Evolutionary conservation across 2,888 invertebrate species (phyloP).

Genomic region (Aphelenchoides bicaudatus): DNA sequence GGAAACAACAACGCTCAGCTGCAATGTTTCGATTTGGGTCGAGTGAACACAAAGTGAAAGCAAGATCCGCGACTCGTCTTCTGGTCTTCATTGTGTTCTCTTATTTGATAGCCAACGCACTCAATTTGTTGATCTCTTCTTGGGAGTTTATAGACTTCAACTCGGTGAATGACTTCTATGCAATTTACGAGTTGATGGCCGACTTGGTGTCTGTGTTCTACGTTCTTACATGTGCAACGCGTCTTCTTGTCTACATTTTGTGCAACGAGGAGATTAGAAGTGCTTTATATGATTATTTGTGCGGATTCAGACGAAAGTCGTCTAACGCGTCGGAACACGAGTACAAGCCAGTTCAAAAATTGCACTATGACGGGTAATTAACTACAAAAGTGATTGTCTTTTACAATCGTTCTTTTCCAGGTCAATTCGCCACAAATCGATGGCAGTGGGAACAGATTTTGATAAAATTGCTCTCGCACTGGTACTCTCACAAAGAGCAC

Average conservation of each 20-base stretch:
- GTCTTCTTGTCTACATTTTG: constrained; percentile 48
- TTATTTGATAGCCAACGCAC: constrained; percentile 50
- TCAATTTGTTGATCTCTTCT: constrained; percentile 53
- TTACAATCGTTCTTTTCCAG: too few relatives aligned
- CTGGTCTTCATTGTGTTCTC: constrained; percentile 57
- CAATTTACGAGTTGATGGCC: constrained; percentile 51
- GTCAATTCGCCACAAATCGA: neutral
- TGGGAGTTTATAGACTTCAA: constrained; percentile 55
- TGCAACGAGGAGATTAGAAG: constrained; percentile 50
- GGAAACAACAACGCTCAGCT: constrained; percentile 52
- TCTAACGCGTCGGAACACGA: constrained; percentile 13
- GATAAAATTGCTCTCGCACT: constrained; percentile 55
- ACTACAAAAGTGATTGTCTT: too few relatives aligned
- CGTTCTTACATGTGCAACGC: constrained; percentile 53
- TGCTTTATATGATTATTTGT: constrained; percentile 28
- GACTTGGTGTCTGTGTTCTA: constrained; percentile 55
- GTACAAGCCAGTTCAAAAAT: constrained; percentile 25
- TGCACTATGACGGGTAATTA: constrained; percentile 7
- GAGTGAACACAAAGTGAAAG: constrained; percentile 57
- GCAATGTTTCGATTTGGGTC: constrained; percentile 55
- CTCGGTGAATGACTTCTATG: constrained; percentile 44
- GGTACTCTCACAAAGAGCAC: constrained; percentile 24
- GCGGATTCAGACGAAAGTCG: constrained; percentile 6
- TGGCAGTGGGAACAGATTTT: constrained; percentile 46
- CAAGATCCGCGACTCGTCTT: constrained; percentile 55